These are phyloP conservation scores for Scaptomyza reducta DNA, from an alignment of 2,888 invertebrate species.

Conservation along the genomic window DNA sequence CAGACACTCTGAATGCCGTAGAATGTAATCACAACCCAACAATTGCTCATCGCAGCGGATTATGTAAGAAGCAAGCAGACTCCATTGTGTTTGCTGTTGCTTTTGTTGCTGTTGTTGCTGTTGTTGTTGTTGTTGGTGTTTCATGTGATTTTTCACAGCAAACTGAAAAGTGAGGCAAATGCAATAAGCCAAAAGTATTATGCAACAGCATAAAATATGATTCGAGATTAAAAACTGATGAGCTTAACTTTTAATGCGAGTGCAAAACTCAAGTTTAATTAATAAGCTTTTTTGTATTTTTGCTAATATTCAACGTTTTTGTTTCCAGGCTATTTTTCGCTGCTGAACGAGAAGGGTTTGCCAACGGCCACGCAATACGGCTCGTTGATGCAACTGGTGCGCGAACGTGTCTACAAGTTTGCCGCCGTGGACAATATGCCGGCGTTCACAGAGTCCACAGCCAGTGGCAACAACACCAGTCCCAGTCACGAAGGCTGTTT, in stretches of 20 bases:
- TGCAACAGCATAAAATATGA: constrained; percentile 18
- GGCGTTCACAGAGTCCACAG: constrained; percentile 83
- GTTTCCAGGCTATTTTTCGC: constrained; percentile 88
- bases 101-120: constrained; percentile 8
- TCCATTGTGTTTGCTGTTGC: constrained; percentile 34
- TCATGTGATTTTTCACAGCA: constrained; percentile 73
- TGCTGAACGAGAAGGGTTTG: constrained; percentile 88
- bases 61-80: constrained; percentile 54
- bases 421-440: constrained; percentile 84
- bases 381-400: constrained; percentile 87
- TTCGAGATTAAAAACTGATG: neutral
- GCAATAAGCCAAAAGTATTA: constrained; percentile 47
- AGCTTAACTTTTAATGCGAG: neutral
- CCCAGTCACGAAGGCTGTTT: constrained; percentile 78
- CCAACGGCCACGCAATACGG: constrained; percentile 88
- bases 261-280: neutral
- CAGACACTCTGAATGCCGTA: constrained; percentile 17
- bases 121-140: constrained; percentile 7
- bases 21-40: constrained; percentile 50
- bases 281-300: neutral
- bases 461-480: constrained; percentile 69
- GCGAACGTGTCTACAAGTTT: constrained; percentile 87
- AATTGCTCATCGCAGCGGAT: constrained; percentile 63
- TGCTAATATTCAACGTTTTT: constrained; percentile 18
- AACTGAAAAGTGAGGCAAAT: constrained; percentile 55